Base-by-base conservation (phyloP, 2,797 vertebrate genomes). In the Loris lydekkerianus region DNA sequence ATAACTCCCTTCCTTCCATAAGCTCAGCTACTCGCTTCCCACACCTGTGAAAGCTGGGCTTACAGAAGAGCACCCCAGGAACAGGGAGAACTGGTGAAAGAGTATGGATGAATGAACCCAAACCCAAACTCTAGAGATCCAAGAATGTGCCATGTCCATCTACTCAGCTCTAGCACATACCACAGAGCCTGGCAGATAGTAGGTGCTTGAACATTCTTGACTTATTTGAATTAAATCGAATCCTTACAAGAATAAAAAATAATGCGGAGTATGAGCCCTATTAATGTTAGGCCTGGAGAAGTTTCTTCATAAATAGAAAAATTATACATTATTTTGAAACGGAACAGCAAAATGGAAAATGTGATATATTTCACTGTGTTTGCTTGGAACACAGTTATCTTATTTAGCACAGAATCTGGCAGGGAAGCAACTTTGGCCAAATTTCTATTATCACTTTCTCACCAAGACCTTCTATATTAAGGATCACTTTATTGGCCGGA, bases 251-350 rank as follows among this genome's bases (percentile, higher is more conserved):
- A 65, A 95, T 92, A 89, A 78, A 95, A 92, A 91, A 78, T 40
- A 93, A 85, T 61, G 40, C 65, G 81, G 78, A 90, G 7, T 87
- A 37, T 83, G 60, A 92, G 46, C 49, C 31, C 29, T 56, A 31
- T 13, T 90, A 65, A 87, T 92, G 80, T 21, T 81, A 65, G 67
- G 46, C 40, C 88, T 84, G n/a, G 34, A 92, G 56, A 93, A 49
- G 91, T 86, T 34, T 96, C 91, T 96, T 95, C 53, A 73, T 78
- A 88, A 82, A 91, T 85, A 91, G 91, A 84, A 93, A 65, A 92
- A 87, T 37, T 84, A 60, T 53, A 49, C 27, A 31, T 78, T 67
- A 70, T 69, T 93, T 96, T 93, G 90, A 92, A 94, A 63, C 11
- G 21, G 34, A 34, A 90, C 53, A 96, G 60, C 86, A 94, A 90